phyloP scores from a whole-genome alignment of 2,797 vertebrate species.

The Monodelphis domestica region DNA sequence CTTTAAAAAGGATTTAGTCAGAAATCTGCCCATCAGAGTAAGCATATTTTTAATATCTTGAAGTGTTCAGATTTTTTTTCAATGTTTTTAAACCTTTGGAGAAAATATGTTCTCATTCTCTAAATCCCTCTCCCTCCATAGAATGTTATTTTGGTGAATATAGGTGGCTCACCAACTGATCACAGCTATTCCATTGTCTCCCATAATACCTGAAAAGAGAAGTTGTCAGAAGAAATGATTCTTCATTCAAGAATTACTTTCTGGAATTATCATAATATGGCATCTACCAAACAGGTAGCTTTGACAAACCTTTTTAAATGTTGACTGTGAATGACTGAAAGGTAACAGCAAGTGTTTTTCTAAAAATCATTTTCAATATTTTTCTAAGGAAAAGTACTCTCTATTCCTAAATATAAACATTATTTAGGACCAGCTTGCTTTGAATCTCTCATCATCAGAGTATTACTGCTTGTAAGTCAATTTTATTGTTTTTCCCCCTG shows the following conservation, averaged over 20 bases:
- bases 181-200: slow-evolving; percentile 44
- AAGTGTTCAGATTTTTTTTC: slow-evolving; percentile 16
- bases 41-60: slow-evolving; percentile 20
- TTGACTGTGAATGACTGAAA: slow-evolving; percentile 4
- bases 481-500: not conserved
- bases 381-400: slow-evolving; percentile 25
- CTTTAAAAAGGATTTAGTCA: slow-evolving; percentile 8
- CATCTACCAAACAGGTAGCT: slow-evolving; percentile 35
- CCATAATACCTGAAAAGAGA: slow-evolving; percentile 48
- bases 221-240: slow-evolving; percentile 58
- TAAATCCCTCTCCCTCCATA: not conserved
- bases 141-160: slow-evolving; percentile 52
- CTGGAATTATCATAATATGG: slow-evolving; percentile 57
- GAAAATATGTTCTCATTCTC: slow-evolving; percentile 11
- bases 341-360: slow-evolving; percentile 8
- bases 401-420: slow-evolving; percentile 39
- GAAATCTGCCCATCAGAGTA: slow-evolving; percentile 31
- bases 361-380: slow-evolving; percentile 38
- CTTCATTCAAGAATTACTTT: slow-evolving; percentile 58
- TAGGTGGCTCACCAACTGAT: slow-evolving; percentile 53
- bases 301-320: slow-evolving; percentile 56
- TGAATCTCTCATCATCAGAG: slow-evolving; percentile 24
- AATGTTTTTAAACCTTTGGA: slow-evolving; percentile 45
- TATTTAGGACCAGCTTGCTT: slow-evolving; percentile 8
- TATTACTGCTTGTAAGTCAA: slow-evolving; percentile 27